phyloP scores from a whole-genome alignment of 2,113 vertebrate genomes.

The Anhinga anhinga region DNA sequence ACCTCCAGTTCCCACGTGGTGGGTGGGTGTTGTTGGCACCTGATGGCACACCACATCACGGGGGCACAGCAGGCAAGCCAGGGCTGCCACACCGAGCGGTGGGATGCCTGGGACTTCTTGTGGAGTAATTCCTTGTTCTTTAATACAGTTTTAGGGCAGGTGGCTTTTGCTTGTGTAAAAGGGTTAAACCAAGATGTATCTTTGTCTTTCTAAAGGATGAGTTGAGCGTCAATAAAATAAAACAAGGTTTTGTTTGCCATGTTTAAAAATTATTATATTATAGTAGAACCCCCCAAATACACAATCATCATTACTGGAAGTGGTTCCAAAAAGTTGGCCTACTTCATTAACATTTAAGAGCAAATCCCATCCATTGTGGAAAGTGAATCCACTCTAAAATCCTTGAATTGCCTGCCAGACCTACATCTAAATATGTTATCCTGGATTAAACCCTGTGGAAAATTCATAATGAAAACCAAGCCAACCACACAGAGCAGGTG shows the following conservation, averaged over 20 bases:
- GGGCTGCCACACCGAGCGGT: accelerated
- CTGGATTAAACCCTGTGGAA: constrained; percentile 12
- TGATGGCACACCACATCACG: neutral
- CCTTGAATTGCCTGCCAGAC: neutral
- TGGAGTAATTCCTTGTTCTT: neutral
- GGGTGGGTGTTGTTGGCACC: neutral
- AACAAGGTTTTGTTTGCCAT: neutral
- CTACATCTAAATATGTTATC: neutral
- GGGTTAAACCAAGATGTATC: neutral
- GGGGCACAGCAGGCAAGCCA: neutral
- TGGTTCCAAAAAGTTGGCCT: neutral
- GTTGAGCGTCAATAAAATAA: neutral
- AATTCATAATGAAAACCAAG: neutral
- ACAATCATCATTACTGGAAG: neutral
- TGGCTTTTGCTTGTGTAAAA: neutral
- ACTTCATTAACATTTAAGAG: neutral
- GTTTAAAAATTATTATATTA: neutral
- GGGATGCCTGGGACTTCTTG: neutral
- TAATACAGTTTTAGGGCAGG: neutral
- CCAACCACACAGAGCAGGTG: neutral
- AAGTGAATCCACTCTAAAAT: neutral
- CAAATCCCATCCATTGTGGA: neutral
- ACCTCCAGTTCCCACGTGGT: neutral
- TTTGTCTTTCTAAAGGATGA: neutral
- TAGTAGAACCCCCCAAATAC: neutral